These are phyloP conservation scores for Biston stratarius DNA, from an alignment of 2,888 invertebrate genomes.

Conservation along the genomic window DNA sequence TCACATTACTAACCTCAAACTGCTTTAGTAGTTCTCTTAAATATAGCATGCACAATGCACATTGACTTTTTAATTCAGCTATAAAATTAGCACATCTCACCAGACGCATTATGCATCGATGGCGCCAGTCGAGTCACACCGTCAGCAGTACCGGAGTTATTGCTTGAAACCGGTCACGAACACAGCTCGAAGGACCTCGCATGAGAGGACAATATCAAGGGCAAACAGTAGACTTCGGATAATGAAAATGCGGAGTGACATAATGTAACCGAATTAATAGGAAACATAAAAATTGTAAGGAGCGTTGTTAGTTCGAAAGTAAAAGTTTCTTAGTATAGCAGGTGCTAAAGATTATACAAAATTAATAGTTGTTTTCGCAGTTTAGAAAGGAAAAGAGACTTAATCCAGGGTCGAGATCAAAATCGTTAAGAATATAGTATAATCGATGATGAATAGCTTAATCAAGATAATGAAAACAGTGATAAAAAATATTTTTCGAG, in stretches of 20 bases:
- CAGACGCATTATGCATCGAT: conserved; percentile 27
- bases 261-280: background rate
- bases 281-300: no score
- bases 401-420: no score
- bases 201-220: conserved; percentile 39
- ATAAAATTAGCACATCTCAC: conserved; percentile 26
- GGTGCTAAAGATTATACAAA: no score
- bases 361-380: no score
- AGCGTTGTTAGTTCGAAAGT: no score
- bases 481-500: no score
- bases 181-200: conserved; percentile 36
- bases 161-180: conserved; percentile 25
- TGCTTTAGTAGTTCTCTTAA: background rate
- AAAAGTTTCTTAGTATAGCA: no score
- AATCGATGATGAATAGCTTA: no score
- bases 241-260: background rate
- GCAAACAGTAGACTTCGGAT: conserved; percentile 3
- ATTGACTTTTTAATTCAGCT: background rate
- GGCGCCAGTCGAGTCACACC: conserved; percentile 23
- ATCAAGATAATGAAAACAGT: no score
- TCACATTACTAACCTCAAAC: background rate
- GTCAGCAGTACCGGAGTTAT: conserved; percentile 14
- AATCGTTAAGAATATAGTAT: no score
- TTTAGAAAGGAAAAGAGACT: no score
- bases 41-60: background rate